phyloP scores from a whole-genome alignment of 2,797 vertebrate species.

The Silurus aristotelis region DNA sequence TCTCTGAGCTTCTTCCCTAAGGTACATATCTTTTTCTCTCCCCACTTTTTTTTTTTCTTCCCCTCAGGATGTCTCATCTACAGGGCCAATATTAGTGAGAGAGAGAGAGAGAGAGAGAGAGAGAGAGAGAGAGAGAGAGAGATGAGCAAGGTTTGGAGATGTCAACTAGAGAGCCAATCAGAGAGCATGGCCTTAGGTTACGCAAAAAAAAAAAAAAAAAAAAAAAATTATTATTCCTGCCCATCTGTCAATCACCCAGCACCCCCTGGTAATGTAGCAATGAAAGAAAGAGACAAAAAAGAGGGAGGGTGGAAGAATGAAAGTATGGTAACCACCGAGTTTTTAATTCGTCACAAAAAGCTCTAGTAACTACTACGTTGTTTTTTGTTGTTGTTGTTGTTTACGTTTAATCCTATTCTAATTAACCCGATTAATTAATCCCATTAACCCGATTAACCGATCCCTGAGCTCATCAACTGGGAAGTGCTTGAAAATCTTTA shows the following conservation, averaged over 20 bases:
- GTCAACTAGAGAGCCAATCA: slow-evolving; percentile 85
- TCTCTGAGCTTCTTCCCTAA: slow-evolving; percentile 84
- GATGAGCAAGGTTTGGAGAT: slow-evolving; percentile 77
- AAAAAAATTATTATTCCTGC: slow-evolving; percentile 81
- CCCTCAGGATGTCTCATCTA: slow-evolving; percentile 82
- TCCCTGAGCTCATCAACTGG: slow-evolving; percentile 36
- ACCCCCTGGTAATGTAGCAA: slow-evolving; percentile 82
- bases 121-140: slow-evolving; percentile 53
- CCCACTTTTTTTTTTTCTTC: slow-evolving; percentile 66
- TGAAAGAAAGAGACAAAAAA: slow-evolving; percentile 69
- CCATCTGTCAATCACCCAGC: slow-evolving; percentile 85
- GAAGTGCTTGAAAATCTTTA: slow-evolving; percentile 73
- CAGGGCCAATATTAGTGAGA: slow-evolving; percentile 81
- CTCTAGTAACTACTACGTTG: slow-evolving; percentile 55
- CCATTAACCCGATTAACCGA: slow-evolving; percentile 60
- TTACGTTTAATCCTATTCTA: neutral
- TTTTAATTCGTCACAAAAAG: slow-evolving; percentile 57
- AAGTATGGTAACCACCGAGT: slow-evolving; percentile 63
- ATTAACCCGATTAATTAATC: slow-evolving; percentile 9
- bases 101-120: slow-evolving; percentile 47
- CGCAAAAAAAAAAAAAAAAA: slow-evolving; percentile 62
- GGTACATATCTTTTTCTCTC: slow-evolving; percentile 80
- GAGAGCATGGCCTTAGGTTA: slow-evolving; percentile 85
- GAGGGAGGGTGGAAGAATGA: slow-evolving; percentile 50
- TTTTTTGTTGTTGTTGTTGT: too few relatives aligned